Evolutionary conservation across 2,797 vertebrate genomes (phyloP), one percentile per base, ranked within the genome.

Genomic region (Selene dorsalis): DNA sequence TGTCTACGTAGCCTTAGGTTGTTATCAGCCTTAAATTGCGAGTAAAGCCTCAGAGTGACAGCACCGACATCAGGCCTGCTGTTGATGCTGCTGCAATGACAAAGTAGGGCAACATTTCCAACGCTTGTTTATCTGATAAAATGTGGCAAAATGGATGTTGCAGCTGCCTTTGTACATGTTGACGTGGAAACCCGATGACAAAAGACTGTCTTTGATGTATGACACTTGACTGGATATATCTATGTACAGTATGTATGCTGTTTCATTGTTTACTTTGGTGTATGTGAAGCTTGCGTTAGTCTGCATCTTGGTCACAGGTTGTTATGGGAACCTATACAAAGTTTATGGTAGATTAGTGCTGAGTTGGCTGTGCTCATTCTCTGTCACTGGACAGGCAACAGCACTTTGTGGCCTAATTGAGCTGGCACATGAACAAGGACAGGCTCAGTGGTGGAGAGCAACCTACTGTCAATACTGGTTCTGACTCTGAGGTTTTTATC

Each of bases 361-460:
- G 63, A 79, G 66, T 61, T 11, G 24, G 39, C 58, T 64, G 20
- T 56, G 18, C 24, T 30, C 43, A 20, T 50, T 28, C 50, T 13
- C 39, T 45, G 30, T 71, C 43, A 52, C 39, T 70, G 60, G 59
- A 67, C 65, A 38, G 61, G 41, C 16, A 58, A 24, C 62, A 69
- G 45, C 18, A n/a, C 39, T 72, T 72, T 64, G 35, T 68, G 69
- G 63, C 59, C 58, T 80, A 56, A 80, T 68, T 83, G 62, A 68
- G 41, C 62, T 65, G 80, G 35, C 63, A 50, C 53, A 57, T 67
- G 58, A 57, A 72, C 57, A 47, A 32, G 14, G 43, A 55, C 26
- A 32, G 8, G 14, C 61, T 72, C n/a, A 22, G 52, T 41, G 52
- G 69, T 26, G 43, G 14, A 60, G 47, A 43, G 16, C 24, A 18